Percentiles rank a stretch among this genome's conserved stretches.
phyloP scores from a whole-genome alignment of 2,797 vertebrate genomes.

The Perodicticus potto region DNA sequence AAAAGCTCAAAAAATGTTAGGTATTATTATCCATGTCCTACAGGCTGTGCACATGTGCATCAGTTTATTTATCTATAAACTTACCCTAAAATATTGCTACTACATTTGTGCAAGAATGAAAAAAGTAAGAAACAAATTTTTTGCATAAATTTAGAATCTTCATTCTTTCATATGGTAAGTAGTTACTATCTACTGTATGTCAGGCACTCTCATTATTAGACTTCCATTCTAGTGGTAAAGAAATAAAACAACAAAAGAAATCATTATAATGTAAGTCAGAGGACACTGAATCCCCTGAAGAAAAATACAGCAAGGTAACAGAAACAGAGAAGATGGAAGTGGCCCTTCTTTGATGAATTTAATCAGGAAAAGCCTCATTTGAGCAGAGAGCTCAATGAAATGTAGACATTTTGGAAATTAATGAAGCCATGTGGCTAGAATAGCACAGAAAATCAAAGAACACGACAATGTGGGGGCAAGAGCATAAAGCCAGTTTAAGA shows the following conservation, averaged over 20 bases:
- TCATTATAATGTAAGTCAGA: background rate
- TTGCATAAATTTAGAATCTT: background rate
- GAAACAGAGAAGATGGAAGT: background rate
- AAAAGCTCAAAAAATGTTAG: background rate
- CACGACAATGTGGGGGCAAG: background rate
- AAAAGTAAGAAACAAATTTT: background rate
- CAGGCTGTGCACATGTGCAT: background rate
- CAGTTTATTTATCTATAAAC: background rate
- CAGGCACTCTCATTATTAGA: background rate
- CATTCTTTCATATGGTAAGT: background rate
- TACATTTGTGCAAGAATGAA: background rate
- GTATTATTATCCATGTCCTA: background rate
- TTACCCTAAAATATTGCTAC: background rate
- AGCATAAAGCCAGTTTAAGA: background rate
- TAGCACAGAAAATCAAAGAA: background rate
- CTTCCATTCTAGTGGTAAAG: background rate
- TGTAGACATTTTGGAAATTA: too few relatives aligned
- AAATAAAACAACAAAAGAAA: background rate
- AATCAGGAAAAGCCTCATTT: slow-evolving; percentile 2
- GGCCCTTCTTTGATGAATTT: background rate
- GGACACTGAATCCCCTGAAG: background rate
- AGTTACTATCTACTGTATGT: background rate
- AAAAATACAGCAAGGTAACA: background rate
- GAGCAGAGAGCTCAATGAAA: background rate
- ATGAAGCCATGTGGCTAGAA: background rate